phyloP scores from a whole-genome alignment of 1,140 invertebrate species.

The Archegozetes longisetosus region DNA sequence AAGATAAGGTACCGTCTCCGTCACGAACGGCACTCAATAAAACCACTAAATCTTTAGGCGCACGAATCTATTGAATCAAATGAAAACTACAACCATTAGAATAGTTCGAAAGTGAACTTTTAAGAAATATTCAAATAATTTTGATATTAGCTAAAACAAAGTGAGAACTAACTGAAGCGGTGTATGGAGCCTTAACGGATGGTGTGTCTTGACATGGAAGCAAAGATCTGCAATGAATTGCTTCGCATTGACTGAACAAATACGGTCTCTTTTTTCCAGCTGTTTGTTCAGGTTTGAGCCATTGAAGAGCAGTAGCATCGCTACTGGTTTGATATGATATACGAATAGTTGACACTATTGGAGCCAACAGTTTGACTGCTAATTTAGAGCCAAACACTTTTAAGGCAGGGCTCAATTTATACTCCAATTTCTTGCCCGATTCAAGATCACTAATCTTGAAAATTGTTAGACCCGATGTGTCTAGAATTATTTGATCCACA shows the following conservation, averaged over 20 bases:
- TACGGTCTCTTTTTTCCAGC: constrained; percentile 70
- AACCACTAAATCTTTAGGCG: constrained; percentile 55
- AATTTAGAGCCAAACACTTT: constrained; percentile 57
- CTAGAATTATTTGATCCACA: constrained; percentile 48
- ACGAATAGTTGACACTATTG: constrained; percentile 22
- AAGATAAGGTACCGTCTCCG: constrained; percentile 23
- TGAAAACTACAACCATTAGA: constrained; percentile 11
- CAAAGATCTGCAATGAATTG: constrained; percentile 48
- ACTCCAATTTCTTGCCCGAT: constrained; percentile 38
- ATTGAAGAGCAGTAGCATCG: constrained; percentile 64
- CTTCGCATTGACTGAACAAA: constrained; percentile 81
- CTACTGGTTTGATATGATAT: constrained; percentile 59
- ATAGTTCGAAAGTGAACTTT: too few species aligned
- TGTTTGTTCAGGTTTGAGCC: constrained; percentile 71
- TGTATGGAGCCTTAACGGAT: constrained; percentile 70
- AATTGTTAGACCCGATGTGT: constrained; percentile 53
- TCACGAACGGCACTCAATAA: constrained; percentile 71
- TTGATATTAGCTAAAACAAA: neutral
- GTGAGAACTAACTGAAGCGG: constrained; percentile 35
- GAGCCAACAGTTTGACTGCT: constrained; percentile 44
- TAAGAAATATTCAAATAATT: neutral
- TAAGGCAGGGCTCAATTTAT: constrained; percentile 40
- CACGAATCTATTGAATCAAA: constrained; percentile 40
- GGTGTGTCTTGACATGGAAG: constrained; percentile 84
- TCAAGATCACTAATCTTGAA: constrained; percentile 28